Conservation (phyloP, 1,140 invertebrate genomes). For the Cydia amplana region DNA sequence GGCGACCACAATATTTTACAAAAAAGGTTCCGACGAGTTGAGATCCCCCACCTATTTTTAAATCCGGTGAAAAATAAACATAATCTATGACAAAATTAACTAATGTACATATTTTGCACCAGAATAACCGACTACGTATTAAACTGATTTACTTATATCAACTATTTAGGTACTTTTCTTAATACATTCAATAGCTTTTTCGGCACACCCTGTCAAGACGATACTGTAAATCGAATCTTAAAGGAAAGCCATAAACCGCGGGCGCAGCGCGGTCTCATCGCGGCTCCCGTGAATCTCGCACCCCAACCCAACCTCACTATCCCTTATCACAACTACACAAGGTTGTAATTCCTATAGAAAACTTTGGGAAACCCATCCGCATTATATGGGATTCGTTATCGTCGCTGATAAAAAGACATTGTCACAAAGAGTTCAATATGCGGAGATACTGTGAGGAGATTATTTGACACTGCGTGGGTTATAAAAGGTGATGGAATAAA, state of each 20-base stretch:
- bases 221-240: slow-evolving; percentile 23
- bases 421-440: slow-evolving; percentile 29
- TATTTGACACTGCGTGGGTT: slow-evolving; percentile 4
- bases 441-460: not conserved
- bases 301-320: not conserved
- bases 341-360: not conserved
- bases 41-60: too few species aligned
- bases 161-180: too few species aligned
- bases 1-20: too few species aligned
- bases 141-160: too few species aligned
- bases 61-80: too few species aligned
- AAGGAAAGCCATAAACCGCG: slow-evolving; percentile 25
- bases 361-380: not conserved
- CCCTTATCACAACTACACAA: not conserved
- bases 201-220: not conserved
- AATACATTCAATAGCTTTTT: not conserved
- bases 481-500: not conserved
- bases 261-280: slow-evolving; percentile 22
- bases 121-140: too few species aligned
- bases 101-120: too few species aligned
- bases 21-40: too few species aligned
- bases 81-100: too few species aligned
- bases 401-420: slow-evolving; percentile 23
- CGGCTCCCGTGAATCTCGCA: not conserved
- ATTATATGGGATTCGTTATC: slow-evolving; percentile 16